A percentile compares a stretch with the other conserved stretches of the same genome.
phyloP scores from a whole-genome alignment of 2,797 vertebrate genomes.

The Sternotherus odoratus region DNA sequence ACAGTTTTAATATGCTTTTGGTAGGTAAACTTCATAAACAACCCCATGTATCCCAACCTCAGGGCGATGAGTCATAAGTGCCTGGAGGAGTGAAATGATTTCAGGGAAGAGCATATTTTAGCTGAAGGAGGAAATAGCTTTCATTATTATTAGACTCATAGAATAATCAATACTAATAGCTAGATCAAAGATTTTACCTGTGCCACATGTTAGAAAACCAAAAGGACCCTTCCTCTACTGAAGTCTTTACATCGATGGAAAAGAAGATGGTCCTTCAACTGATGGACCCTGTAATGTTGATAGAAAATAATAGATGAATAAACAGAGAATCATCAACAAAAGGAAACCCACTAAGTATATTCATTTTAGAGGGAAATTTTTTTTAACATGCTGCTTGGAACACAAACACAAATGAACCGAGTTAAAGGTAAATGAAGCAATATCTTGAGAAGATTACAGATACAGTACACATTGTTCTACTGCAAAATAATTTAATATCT shows the following conservation, averaged over 20 bases:
- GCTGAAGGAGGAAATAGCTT: constrained; percentile 71
- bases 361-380: background rate
- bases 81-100: constrained; percentile 61
- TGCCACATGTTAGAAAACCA: constrained; percentile 46
- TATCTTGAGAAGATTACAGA: background rate
- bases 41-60: constrained; percentile 20
- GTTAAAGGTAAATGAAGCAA: background rate
- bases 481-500: background rate
- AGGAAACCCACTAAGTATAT: background rate
- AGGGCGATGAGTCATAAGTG: constrained; percentile 61
- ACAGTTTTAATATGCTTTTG: constrained; percentile 41
- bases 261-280: constrained; percentile 14
- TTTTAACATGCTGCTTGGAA: background rate
- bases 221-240: constrained; percentile 19
- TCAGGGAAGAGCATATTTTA: constrained; percentile 71
- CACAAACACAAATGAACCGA: background rate
- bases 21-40: constrained; percentile 47
- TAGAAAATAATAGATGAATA: constrained; percentile 27
- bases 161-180: constrained; percentile 68
- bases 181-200: constrained; percentile 35
- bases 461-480: background rate
- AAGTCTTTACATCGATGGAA: constrained; percentile 22
- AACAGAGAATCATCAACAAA: background rate
- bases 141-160: constrained; percentile 74
- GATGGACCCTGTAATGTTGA: background rate